Base-by-base conservation (phyloP, 2,113 vertebrate genomes). In the Tragelaphus buxtoni region DNA sequence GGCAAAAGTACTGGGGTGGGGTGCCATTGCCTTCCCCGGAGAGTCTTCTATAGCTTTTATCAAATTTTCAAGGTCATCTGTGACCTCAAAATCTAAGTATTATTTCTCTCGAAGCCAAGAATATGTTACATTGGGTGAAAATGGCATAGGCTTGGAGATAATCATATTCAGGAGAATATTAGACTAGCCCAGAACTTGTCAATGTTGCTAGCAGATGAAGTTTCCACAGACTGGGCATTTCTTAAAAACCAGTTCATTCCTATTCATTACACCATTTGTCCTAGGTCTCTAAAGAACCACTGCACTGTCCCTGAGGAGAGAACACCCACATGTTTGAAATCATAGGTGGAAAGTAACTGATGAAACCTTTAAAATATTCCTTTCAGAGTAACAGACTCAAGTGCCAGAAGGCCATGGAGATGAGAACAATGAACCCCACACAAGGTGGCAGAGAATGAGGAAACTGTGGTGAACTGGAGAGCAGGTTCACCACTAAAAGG, bases 101-200 rank as follows among this genome's bases (percentile, higher is more conserved):
- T 17, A 1, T 65, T 58, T 97, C 91, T 92, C 30, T 74, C 49
- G 81, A 84, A 84, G 53, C 28, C 80, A 74, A 61, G 22, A 47
- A 20, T 51, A 9, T 45, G 1, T 65, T 56, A 69, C 11, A 30
- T 60, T 56, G 4, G 35, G 24, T 94, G 47, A 35, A 81, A 26
- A 72, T 65, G 26, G 1, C 13, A 53, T 13, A 60, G 49, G 18
- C 51, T 95, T 94, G 56, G 84, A 85, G 69, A 32, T 80, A 17
- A 2, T 60, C 35, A 80, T 80, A 72, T 79, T 84, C 65, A 20
- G 55, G 47, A 91, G 76, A 35, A 88, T 63, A 45, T 20, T 10
- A 77, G 76, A 39, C 11, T 10, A 74, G 49, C 11, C 56, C 32
- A 20, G 22, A 42, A 84, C 39, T 88, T 35, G 22, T 85, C 28